Conservation (phyloP, 2,113 vertebrate genomes). For the Motacilla tschutschensis region DNA sequence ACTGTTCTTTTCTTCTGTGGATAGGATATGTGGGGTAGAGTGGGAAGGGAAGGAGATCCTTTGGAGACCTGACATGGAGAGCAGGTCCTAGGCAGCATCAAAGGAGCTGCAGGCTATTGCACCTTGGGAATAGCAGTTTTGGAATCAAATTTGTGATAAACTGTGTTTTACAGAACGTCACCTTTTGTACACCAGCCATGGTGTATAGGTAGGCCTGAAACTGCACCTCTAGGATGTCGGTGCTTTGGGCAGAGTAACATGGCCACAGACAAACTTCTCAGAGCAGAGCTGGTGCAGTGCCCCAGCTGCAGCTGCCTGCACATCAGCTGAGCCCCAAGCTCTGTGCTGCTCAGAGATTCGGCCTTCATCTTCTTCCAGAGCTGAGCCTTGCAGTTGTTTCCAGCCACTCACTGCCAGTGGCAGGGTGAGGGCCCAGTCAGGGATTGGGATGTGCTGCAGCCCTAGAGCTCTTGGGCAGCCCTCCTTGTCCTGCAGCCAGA, state of each 20-base stretch:
- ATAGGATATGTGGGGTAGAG: rapidly evolving
- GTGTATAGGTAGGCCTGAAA: background rate
- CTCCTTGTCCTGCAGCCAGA: background rate
- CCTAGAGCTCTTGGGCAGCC: rapidly evolving
- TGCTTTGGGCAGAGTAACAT: background rate
- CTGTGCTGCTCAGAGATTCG: background rate
- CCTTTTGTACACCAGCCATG: rapidly evolving
- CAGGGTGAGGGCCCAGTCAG: background rate
- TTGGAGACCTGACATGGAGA: background rate
- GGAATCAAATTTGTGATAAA: background rate
- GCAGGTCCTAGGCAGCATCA: background rate
- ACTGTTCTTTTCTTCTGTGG: background rate
- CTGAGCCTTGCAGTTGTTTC: background rate
- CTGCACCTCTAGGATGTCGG: rapidly evolving
- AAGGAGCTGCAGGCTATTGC: background rate
- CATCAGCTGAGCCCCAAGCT: background rate
- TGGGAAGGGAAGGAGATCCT: rapidly evolving
- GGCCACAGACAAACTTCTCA: background rate
- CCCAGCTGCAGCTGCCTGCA: background rate
- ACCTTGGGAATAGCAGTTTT: background rate
- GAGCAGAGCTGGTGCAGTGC: background rate
- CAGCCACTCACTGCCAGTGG: background rate
- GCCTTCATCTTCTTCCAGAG: background rate
- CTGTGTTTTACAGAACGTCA: background rate
- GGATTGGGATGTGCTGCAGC: background rate